phyloP scores from a whole-genome alignment of 2,113 vertebrate species.

The Nesogale talazaci region DNA sequence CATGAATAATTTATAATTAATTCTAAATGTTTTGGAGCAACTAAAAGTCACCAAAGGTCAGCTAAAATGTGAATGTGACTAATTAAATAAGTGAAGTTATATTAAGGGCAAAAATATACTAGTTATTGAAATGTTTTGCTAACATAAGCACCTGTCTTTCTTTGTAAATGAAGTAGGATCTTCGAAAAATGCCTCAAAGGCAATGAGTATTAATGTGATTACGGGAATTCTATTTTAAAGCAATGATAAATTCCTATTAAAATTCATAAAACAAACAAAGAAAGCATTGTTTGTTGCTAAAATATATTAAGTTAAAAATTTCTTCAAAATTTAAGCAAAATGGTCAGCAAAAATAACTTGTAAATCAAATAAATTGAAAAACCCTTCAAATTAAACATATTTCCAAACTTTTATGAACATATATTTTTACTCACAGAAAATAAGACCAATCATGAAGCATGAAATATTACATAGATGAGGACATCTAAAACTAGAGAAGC shows the following conservation, averaged over 20 bases:
- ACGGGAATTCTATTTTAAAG: neutral
- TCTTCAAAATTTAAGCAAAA: neutral
- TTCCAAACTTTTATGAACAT: neutral
- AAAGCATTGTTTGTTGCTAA: neutral
- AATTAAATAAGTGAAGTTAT: neutral
- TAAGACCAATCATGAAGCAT: neutral
- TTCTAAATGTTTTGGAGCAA: neutral
- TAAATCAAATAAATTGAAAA: neutral
- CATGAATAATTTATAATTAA: neutral
- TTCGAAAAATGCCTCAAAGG: slow-evolving; percentile 20
- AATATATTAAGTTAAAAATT: neutral
- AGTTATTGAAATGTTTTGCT: neutral
- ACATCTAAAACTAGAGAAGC: neutral
- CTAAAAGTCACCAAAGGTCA: neutral
- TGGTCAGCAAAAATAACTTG: neutral
- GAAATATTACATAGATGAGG: neutral
- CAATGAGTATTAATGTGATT: neutral
- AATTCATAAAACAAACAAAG: neutral
- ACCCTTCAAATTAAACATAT: fast-evolving
- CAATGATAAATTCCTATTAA: neutral
- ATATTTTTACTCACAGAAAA: neutral
- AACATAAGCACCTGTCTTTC: neutral
- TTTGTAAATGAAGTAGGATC: neutral
- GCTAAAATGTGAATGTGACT: slow-evolving; percentile 5
- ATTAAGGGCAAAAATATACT: neutral